Base-by-base conservation (phyloP, 1,140 invertebrate species). In the Aradophagus sp. region DNA sequence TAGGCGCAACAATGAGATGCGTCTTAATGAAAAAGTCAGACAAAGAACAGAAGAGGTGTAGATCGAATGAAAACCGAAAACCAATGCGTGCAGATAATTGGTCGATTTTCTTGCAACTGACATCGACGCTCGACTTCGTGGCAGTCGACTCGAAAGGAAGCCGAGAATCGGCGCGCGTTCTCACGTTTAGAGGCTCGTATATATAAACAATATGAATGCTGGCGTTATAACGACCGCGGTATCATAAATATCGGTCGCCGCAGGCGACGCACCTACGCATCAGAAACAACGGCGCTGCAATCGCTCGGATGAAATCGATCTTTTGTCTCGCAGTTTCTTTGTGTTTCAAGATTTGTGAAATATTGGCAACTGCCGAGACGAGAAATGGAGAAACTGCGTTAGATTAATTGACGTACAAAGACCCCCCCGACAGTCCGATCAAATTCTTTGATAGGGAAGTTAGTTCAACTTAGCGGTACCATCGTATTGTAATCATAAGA, bases 171-270 rank as follows among this genome's bases (percentile, higher is more conserved):
- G 26, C 16, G 31, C 31, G 41, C 20, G 66, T 69, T 61, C 56
- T 69, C 66, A 69, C 56, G 56, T 67, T 58, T 17, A 19, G 14
- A 26, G 15, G 26, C 12, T 32, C 2, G 31, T 45, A 48, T 65
- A 39, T 39, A 55, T 65, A 55, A 53, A 68, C 39, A 68, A 69
- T 69, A 55, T 44, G 48, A 69, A 48, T 38, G 32, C 47, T 26
- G 39, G 42, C 52, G 27, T 48, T 55, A 47, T 48, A 63, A 48
- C 50, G 44, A 52, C 62, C 48, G 31, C 15, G 16, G 12, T 52
- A 59, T 59, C 45, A 56, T 69, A 69, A 69, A 69, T 69, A 69
- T 69, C 56, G 15, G 17, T 0, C 20, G 34, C 62, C 32, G 17
- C 44, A 31, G 48, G 62, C 62, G 20, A 35, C 31, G 34, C 62